These are phyloP conservation scores for Scrobipalpa costella DNA, from an alignment of 2,888 invertebrate genomes.

Conservation along the genomic window DNA sequence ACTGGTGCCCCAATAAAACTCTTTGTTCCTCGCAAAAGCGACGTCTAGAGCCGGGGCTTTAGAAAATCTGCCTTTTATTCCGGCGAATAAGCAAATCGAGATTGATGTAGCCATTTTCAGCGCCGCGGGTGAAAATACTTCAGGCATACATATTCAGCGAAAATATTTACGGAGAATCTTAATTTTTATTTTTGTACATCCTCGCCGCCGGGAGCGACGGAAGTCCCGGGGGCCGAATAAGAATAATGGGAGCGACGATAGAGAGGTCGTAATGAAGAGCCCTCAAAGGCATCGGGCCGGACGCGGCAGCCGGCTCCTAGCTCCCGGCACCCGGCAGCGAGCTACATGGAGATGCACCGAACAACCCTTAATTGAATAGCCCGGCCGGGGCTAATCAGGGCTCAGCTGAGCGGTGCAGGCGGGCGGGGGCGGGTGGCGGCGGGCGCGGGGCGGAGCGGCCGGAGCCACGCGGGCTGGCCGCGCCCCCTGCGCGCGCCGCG, in stretches of 20 bases:
- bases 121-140: conserved; percentile 14
- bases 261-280: conserved; percentile 68
- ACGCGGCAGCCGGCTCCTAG: conserved; percentile 41
- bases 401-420: conserved; percentile 75
- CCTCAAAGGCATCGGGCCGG: conserved; percentile 58
- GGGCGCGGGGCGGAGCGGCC: conserved; percentile 62
- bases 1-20: conserved; percentile 22
- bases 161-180: conserved; percentile 19
- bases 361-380: conserved; percentile 78
- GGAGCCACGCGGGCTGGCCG: conserved; percentile 82
- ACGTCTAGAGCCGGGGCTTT: conserved; percentile 19
- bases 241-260: conserved; percentile 58
- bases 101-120: conserved; percentile 24
- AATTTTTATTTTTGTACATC: conserved; percentile 14
- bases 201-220: conserved; percentile 30
- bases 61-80: conserved; percentile 28
- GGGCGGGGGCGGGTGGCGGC: conserved; percentile 46
- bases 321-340: conserved; percentile 49
- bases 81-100: conserved; percentile 28
- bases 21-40: conserved; percentile 22
- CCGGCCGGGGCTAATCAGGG: conserved; percentile 78
- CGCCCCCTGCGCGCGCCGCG: conserved; percentile 83
- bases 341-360: conserved; percentile 67
- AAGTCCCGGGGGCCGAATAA: conserved; percentile 52
- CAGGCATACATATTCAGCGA: conserved; percentile 15